These are phyloP conservation scores for Sitobion miscanthi DNA, from an alignment of 1,140 invertebrate genomes.

Conservation along the genomic window DNA sequence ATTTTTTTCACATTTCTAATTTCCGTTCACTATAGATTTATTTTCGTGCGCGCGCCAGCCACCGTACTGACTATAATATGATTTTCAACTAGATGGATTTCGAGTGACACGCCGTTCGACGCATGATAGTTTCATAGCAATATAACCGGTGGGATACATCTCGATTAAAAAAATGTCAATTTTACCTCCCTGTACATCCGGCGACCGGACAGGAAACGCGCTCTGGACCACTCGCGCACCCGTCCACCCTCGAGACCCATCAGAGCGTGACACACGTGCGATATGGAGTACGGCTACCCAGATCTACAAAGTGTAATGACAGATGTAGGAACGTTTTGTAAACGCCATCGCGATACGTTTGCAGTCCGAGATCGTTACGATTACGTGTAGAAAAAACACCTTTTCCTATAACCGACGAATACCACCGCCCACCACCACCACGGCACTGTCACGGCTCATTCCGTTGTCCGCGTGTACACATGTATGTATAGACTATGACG, in stretches of 20 bases:
- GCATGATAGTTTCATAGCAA: not conserved
- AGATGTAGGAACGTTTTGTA: not conserved
- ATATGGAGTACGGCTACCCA: not conserved
- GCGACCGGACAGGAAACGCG: not conserved
- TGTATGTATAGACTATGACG: not conserved
- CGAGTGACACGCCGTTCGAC: not conserved
- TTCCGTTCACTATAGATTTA: not conserved
- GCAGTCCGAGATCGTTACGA: not conserved
- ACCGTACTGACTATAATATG: not conserved
- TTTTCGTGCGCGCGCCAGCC: not conserved
- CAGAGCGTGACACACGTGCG: not conserved
- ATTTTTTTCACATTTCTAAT: not conserved
- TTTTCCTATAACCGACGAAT: not conserved
- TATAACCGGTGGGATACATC: not conserved
- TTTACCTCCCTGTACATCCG: not conserved
- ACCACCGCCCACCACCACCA: not conserved
- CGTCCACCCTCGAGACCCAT: not conserved
- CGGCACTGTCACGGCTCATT: not conserved
- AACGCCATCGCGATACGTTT: no score
- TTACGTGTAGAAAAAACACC: not conserved
- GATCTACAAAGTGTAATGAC: not conserved
- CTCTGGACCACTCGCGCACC: not conserved
- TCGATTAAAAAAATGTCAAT: slow-evolving; percentile 31
- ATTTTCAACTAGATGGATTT: slow-evolving; percentile 20
- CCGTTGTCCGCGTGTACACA: not conserved